Evolutionary conservation across 1,140 invertebrate genomes (phyloP).

Genomic region (Drosophila tristis): DNA sequence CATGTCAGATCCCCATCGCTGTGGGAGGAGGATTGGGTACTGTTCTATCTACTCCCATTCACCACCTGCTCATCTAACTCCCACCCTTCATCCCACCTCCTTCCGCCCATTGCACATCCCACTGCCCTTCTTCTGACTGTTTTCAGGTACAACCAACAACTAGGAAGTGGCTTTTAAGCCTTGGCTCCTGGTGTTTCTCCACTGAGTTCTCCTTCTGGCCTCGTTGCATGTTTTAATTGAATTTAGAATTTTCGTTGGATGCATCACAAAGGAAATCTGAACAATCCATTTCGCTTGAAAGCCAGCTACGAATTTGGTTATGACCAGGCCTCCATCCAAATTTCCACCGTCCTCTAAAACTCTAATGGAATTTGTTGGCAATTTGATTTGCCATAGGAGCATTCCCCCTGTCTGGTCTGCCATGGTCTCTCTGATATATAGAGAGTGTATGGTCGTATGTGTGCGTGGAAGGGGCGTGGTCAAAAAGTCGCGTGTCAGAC

Average conservation of each 20-base stretch:
- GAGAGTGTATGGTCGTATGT: background rate
- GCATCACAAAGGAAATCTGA: background rate
- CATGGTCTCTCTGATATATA: background rate
- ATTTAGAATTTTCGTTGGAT: slow-evolving; percentile 54
- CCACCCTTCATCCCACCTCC: background rate
- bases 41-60: background rate
- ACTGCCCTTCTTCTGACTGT: background rate
- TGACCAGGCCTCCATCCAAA: slow-evolving; percentile 30
- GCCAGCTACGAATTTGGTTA: slow-evolving; percentile 55
- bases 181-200: slow-evolving; percentile 17
- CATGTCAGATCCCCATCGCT: slow-evolving; percentile 21
- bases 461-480: slow-evolving; percentile 28
- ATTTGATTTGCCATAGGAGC: slow-evolving; percentile 68
- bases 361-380: slow-evolving; percentile 64
- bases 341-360: slow-evolving; percentile 34
- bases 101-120: background rate
- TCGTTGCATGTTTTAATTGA: slow-evolving; percentile 68
- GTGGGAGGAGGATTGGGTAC: too few species aligned
- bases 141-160: slow-evolving; percentile 17
- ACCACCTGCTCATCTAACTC: too few species aligned
- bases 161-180: slow-evolving; percentile 24
- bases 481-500: slow-evolving; percentile 55
- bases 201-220: slow-evolving; percentile 14
- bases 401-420: background rate
- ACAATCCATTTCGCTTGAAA: slow-evolving; percentile 34